A percentile compares a stretch with the other conserved stretches of the same genome.
These are phyloP conservation scores for Callaeas wilsoni DNA, from an alignment of 2,113 vertebrate genomes.

Conservation along the genomic window DNA sequence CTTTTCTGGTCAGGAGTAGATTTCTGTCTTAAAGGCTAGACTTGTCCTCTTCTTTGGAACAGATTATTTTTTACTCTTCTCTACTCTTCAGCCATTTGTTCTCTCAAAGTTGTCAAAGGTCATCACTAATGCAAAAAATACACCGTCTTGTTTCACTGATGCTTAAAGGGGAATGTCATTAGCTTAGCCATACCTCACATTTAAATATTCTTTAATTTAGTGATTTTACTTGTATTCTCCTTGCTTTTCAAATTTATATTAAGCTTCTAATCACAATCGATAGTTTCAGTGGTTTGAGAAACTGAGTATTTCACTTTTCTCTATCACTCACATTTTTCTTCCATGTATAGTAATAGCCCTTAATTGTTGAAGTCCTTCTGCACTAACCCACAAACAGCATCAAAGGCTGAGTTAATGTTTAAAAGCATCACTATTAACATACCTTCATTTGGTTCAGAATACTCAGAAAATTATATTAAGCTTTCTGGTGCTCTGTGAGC, in stretches of 20 bases:
- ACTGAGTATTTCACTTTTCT: neutral
- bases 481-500: neutral
- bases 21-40: neutral
- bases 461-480: neutral
- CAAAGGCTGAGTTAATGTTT: neutral
- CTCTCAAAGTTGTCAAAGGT: neutral
- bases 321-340: neutral
- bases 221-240: neutral
- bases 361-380: neutral
- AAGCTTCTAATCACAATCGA: fast-evolving
- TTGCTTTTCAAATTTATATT: neutral
- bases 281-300: neutral
- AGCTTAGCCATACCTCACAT: neutral
- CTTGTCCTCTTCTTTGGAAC: neutral
- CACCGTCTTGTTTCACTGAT: neutral
- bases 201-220: neutral
- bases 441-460: neutral
- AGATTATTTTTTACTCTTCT: neutral
- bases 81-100: neutral
- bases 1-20: neutral
- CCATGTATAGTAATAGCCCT: neutral
- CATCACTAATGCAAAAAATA: neutral
- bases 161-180: neutral
- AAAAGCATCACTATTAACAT: neutral
- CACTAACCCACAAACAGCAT: neutral